A percentile compares a stretch with the other conserved stretches of the same genome.
Evolutionary conservation across 2,888 invertebrate genomes (phyloP).

Genomic region (Coleophora flavipennella): DNA sequence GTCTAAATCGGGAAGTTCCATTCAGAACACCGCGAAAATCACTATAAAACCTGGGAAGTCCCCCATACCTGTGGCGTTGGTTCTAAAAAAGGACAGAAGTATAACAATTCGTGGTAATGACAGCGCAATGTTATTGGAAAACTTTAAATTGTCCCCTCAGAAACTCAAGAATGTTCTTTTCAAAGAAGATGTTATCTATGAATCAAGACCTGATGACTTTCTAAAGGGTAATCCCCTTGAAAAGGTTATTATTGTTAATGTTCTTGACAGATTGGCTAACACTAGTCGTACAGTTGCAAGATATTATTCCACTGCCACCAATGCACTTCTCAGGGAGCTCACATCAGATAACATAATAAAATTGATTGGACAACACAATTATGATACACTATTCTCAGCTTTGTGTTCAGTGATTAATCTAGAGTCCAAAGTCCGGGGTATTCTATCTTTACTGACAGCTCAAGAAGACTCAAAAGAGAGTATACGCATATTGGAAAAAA

Average conservation of each 20-base stretch:
- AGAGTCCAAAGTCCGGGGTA: slow-evolving; percentile 40
- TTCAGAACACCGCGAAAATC: no score
- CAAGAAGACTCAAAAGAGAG: slow-evolving; percentile 4
- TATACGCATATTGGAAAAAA: no score
- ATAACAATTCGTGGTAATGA: no score
- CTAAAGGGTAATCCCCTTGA: slow-evolving; percentile 32
- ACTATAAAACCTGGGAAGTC: no score
- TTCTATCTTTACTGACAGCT: slow-evolving; percentile 32
- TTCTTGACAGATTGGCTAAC: slow-evolving; percentile 16
- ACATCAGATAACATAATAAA: slow-evolving; percentile 38
- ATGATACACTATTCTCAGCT: slow-evolving; percentile 38
- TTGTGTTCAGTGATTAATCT: slow-evolving; percentile 43
- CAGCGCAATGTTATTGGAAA: no score
- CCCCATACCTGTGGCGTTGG: no score
- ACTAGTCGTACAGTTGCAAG: slow-evolving; percentile 35
- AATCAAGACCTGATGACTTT: slow-evolving; percentile 31
- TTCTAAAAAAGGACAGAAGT: no score
- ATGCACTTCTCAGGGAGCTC: slow-evolving; percentile 20
- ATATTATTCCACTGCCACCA: slow-evolving; percentile 15
- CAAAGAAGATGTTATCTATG: slow-evolving; percentile 34
- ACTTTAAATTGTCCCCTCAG: no score
- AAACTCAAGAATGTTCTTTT: slow-evolving; percentile 1
- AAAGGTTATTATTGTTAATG: slow-evolving; percentile 30
- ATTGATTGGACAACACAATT: slow-evolving; percentile 49
- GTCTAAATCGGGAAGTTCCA: no score